Base-by-base conservation (phyloP, 2,888 invertebrate species). In the Lumbricus terrestris region DNA sequence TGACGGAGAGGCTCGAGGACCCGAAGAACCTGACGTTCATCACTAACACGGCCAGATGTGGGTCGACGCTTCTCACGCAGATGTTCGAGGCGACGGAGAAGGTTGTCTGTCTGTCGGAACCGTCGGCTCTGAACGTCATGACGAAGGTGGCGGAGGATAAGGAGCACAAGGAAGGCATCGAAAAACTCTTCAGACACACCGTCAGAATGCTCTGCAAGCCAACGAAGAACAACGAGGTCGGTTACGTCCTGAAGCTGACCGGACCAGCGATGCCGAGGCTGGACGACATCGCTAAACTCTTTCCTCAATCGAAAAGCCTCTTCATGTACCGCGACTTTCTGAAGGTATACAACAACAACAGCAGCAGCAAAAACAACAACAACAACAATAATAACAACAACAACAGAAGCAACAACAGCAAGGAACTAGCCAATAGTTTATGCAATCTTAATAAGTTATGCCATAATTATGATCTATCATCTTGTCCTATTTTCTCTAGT, bases 31-130 rank as follows among this genome's bases (percentile, higher is more conserved):
- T 91, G 88, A 90, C 91, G 29, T 91, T 91, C 82, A 29, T 91
- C n/a, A 90, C 88, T n/a, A 91, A 91, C 90, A 92, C 91, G 29
- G 90, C 91, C 37, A 83, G 91, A 20, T 91, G 91, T 38, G 91
- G 91, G 2, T 91, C 91, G 20, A 91, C 91, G 6, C 88, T 91
- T 37, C 38, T 91, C 13, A 90, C 90, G 35, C 90, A 90, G 89
- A 89, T 91, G 82, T 91, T 91, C 83, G 91, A 91, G 35, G 89
- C 90, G 34, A 91, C 91, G 2, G 90, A 82, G 29, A 47, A 88
- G 69, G 89, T 89, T 34, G 89, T 89, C 42, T 47, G 47, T 20
- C 42, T 89, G 54, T 89, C 89, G 0, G 89, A 89, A 37, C 54
- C 89, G 18, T 89, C 89, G 18, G 47, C 89, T 47, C 89, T 89